Evolutionary conservation across 2,113 vertebrate genomes (phyloP).

Genomic region (Phasianus colchicus): DNA sequence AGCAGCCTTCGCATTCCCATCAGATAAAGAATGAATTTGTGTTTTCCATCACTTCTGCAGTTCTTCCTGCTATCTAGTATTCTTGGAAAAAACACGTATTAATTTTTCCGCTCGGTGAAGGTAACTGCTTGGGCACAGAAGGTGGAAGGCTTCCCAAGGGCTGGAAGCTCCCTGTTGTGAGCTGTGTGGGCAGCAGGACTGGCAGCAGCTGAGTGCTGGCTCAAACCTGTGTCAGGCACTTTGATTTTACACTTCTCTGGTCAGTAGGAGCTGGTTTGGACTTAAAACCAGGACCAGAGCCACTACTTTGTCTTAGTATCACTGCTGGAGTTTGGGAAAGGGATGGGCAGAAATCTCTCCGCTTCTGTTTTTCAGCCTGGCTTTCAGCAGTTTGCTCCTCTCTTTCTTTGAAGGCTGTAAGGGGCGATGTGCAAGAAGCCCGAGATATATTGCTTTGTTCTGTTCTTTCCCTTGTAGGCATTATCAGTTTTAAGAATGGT

Average conservation of each 20-base stretch:
- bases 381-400: background rate
- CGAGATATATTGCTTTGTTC: accelerated
- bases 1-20: background rate
- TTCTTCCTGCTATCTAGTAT: background rate
- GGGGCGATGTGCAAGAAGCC: background rate
- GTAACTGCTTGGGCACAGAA: background rate
- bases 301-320: background rate
- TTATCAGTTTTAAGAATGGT: background rate
- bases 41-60: background rate
- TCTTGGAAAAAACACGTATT: background rate
- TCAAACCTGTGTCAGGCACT: background rate
- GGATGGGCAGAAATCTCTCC: background rate
- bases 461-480: background rate
- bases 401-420: background rate
- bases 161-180: background rate
- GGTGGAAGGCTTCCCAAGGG: background rate
- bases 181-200: background rate
- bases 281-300: background rate
- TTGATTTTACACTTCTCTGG: background rate
- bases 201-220: background rate
- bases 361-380: background rate
- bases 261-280: background rate
- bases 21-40: background rate
- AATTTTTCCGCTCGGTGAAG: background rate
- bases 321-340: background rate